A percentile compares a stretch with the other conserved stretches of the same genome.
Conservation (phyloP, 2,113 vertebrate species). For the Platanista minor region DNA sequence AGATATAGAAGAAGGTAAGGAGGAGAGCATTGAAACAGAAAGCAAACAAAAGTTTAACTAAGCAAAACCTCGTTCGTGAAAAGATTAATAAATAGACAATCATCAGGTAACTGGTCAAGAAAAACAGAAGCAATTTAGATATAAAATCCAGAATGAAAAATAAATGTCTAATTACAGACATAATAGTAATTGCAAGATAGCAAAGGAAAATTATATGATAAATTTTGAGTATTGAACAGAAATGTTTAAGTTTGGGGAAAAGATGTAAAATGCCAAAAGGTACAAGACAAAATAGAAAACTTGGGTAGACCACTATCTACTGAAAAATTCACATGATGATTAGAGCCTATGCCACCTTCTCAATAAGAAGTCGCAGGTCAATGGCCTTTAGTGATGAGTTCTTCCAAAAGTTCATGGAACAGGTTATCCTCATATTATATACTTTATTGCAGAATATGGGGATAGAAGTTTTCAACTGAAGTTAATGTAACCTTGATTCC, state of each 20-base stretch:
- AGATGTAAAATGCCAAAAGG: background rate
- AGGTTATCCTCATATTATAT: background rate
- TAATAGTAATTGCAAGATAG: background rate
- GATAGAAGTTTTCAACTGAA: background rate
- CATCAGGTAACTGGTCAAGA: background rate
- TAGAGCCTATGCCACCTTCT: background rate
- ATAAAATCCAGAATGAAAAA: background rate
- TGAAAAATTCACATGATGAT: background rate
- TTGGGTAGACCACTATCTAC: background rate
- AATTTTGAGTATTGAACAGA: background rate
- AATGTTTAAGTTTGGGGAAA: background rate
- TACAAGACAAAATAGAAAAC: background rate
- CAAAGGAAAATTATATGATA: background rate
- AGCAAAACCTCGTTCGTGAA: background rate
- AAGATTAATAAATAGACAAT: background rate
- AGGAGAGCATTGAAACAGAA: background rate
- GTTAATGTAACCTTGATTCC: background rate
- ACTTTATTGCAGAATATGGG: background rate
- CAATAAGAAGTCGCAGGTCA: background rate
- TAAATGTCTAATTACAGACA: background rate
- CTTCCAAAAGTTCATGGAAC: background rate
- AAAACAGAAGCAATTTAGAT: background rate
- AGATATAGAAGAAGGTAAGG: background rate
- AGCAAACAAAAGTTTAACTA: background rate
- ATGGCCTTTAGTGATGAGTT: background rate